Base-by-base conservation (phyloP, 1,140 invertebrate species). In the Neodiprion virginianus region DNA sequence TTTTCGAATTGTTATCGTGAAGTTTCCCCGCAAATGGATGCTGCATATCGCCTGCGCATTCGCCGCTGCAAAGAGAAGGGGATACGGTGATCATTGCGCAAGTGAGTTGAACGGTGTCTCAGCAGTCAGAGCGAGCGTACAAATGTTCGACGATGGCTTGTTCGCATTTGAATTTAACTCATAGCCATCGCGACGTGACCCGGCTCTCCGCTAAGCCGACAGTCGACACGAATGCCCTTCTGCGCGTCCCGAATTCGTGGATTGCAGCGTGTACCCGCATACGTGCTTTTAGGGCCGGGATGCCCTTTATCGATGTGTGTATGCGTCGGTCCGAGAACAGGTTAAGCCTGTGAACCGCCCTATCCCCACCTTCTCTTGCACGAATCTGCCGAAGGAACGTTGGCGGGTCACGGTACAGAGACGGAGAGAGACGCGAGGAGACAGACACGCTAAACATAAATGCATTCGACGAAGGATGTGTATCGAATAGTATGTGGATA, bases 251-350 rank as follows among this genome's bases (percentile, higher is more conserved):
- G 53, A 61, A 61, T 17, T 61, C 53, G 53, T 61, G 8, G 53
- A 17, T 17, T 61, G 53, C 53, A 61, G 53, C n/a, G 53, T 61
- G 53, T 17, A 12, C 53, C 11, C 53, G n/a, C n/a, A 61, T 40
- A 40, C 28, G 28, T 40, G 28, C 28, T 40, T 40, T 40, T 4
- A 40, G 28, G 28, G 28, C 28, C 5, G 28, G 28, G 53, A 61
- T 17, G 53, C 53, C 53, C 53, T 61, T 61, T 61, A 61, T 61
- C 53, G 53, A 61, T 61, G 53, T 61, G n/a, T 61, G 53, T 61
- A 61, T 61, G 53, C 53, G 53, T 8, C 53, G 11, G 53, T 61
- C 53, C 53, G 8, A 61, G 53, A 61, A 61, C 53, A 61, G 53
- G 53, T 61, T 61, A 61, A 61, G 53, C 53, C 53, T 61, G 53